A percentile compares a stretch with the other conserved stretches of the same genome.
Evolutionary conservation across 2,797 vertebrate genomes (phyloP).

Genomic region (Myotis findleyi): DNA sequence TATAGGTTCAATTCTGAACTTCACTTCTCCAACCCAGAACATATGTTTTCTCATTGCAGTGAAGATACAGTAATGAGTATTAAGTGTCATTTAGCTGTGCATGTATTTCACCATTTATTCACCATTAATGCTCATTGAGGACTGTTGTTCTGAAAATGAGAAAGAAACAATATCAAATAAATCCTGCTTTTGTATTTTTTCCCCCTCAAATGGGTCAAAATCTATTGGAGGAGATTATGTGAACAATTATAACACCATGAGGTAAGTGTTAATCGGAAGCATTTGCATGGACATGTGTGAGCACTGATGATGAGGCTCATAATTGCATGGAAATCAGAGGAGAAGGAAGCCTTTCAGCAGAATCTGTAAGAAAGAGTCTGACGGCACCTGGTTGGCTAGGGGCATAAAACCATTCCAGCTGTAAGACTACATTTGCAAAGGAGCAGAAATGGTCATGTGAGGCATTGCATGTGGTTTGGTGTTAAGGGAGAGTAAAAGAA

Average conservation of each 20-base stretch:
- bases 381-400: background rate
- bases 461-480: background rate
- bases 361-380: background rate
- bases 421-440: background rate
- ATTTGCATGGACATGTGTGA: background rate
- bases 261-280: background rate
- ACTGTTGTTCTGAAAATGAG: background rate
- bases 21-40: background rate
- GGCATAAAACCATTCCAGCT: background rate
- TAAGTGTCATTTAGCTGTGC: background rate
- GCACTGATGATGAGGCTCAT: background rate
- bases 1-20: background rate
- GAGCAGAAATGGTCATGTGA: background rate
- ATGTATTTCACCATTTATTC: conserved; percentile 11
- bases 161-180: background rate
- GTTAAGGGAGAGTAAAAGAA: background rate
- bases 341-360: background rate
- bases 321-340: background rate
- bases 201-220: background rate
- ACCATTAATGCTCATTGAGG: background rate
- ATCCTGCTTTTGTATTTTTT: background rate
- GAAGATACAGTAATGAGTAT: background rate
- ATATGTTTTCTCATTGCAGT: background rate
- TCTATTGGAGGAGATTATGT: background rate
- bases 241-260: conserved; percentile 4